These are phyloP conservation scores for Lasioglossum lativentre DNA, from an alignment of 2,888 invertebrate species.

Conservation along the genomic window DNA sequence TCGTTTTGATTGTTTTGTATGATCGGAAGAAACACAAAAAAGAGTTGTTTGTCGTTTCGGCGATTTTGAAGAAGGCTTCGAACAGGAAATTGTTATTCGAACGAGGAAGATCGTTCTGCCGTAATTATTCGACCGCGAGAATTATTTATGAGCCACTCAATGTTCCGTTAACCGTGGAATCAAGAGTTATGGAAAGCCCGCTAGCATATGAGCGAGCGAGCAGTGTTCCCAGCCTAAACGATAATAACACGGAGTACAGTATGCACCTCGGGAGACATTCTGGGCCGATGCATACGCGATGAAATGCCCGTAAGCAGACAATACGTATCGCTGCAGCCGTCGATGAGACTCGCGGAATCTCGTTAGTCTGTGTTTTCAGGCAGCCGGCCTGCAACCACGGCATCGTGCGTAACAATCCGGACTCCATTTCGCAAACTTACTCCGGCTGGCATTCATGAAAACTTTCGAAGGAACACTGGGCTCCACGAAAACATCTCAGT, in stretches of 20 bases:
- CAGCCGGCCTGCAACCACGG: neutral
- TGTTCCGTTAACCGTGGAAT: neutral
- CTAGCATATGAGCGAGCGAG: neutral
- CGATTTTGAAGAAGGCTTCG: neutral
- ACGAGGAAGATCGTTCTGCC: neutral
- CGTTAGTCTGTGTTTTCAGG: conserved; percentile 52
- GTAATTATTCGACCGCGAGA: conserved; percentile 1
- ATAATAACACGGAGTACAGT: conserved; percentile 59
- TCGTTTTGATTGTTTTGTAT: neutral
- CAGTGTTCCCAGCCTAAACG: conserved; percentile 50
- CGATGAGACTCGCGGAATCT: conserved; percentile 61
- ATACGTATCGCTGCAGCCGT: conserved; percentile 52
- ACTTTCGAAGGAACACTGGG: neutral
- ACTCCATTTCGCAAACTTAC: neutral
- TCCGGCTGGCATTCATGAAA: neutral
- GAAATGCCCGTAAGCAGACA: conserved; percentile 55
- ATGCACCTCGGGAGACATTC: conserved; percentile 50
- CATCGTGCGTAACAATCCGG: neutral
- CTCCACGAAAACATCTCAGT: neutral
- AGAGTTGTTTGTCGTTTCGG: neutral
- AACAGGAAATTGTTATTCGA: neutral
- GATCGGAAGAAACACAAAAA: neutral
- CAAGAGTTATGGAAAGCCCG: neutral
- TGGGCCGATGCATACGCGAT: conserved; percentile 24
- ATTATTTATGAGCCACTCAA: neutral